phyloP scores from a whole-genome alignment of 2,888 invertebrate genomes.

The Amphipyra berbera region DNA sequence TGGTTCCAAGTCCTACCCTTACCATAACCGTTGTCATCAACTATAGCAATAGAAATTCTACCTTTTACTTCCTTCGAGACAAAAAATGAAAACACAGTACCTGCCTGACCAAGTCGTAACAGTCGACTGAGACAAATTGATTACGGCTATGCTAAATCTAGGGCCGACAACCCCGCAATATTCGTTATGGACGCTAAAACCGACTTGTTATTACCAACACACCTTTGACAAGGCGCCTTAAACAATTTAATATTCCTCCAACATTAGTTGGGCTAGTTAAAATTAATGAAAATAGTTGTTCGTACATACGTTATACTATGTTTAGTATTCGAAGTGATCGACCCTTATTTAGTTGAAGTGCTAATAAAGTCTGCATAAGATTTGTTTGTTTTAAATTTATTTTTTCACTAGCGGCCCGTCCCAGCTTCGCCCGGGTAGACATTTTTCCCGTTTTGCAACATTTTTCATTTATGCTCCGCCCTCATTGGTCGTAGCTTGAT shows the following conservation, averaged over 20 bases:
- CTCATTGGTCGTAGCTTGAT: no score
- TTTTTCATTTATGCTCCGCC: no score
- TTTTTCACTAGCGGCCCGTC: no score
- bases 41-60: no score
- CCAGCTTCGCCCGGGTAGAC: no score
- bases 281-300: constrained; percentile 40
- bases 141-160: constrained; percentile 43
- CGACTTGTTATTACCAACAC: constrained; percentile 31
- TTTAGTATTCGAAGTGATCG: background rate
- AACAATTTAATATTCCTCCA: constrained; percentile 45
- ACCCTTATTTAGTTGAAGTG: background rate
- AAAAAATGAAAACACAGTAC: background rate
- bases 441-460: no score
- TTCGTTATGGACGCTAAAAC: constrained; percentile 46
- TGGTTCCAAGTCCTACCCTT: no score
- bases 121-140: constrained; percentile 46
- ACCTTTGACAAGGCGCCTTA: constrained; percentile 44
- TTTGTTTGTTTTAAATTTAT: background rate
- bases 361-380: background rate
- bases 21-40: no score
- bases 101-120: constrained; percentile 35
- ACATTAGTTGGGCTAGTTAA: constrained; percentile 36
- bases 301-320: background rate
- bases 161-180: constrained; percentile 44
- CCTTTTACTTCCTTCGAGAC: no score